Evolutionary conservation across 2,888 invertebrate species (phyloP).

Genomic region (Spodoptera exigua): DNA sequence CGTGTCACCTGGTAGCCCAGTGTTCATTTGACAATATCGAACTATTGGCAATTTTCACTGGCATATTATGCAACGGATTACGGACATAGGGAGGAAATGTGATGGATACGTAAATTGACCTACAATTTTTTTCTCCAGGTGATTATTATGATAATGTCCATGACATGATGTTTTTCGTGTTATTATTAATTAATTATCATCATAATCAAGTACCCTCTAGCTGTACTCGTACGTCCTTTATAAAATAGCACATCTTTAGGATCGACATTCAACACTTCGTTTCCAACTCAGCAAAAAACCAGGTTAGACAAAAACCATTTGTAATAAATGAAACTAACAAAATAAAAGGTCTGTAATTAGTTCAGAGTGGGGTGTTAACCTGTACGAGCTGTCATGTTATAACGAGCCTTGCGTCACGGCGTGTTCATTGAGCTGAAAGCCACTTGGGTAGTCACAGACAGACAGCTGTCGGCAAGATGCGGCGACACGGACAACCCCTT

Average conservation of each 20-base stretch:
- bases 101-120: neutral
- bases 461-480: slow-evolving; percentile 47
- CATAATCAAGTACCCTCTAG: too few relatives aligned
- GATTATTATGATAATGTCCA: too few relatives aligned
- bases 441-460: slow-evolving; percentile 44
- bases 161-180: too few relatives aligned
- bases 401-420: slow-evolving; percentile 32
- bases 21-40: slow-evolving; percentile 58
- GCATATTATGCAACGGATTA: too few relatives aligned
- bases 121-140: too few relatives aligned
- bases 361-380: slow-evolving; percentile 12
- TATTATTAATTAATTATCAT: too few relatives aligned
- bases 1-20: slow-evolving; percentile 84
- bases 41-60: slow-evolving; percentile 33
- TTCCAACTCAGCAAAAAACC: too few relatives aligned
- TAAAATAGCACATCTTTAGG: too few relatives aligned
- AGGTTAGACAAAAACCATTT: too few relatives aligned
- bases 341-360: slow-evolving; percentile 2
- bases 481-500: slow-evolving; percentile 28
- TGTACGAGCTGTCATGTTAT: slow-evolving; percentile 32
- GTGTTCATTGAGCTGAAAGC: slow-evolving; percentile 63
- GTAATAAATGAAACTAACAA: neutral
- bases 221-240: too few relatives aligned
- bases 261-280: too few relatives aligned
- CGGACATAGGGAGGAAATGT: too few relatives aligned